phyloP scores from a whole-genome alignment of 2,888 invertebrate species.

The Hemithea aestivaria region DNA sequence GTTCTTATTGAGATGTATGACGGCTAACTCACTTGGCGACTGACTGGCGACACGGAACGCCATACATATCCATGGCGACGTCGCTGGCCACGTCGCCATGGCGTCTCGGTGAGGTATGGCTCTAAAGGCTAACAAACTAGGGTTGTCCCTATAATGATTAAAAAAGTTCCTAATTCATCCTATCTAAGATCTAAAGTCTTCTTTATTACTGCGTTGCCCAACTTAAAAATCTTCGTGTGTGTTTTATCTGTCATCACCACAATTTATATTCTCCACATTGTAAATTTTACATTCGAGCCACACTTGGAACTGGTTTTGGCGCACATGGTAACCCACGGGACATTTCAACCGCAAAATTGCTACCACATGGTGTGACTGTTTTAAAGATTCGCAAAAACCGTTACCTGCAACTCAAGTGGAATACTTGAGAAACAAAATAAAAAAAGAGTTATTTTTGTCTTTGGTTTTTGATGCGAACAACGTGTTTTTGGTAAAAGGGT shows the following conservation, averaged over 20 bases:
- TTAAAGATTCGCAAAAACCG: conserved; percentile 30
- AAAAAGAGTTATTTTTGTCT: conserved; percentile 10
- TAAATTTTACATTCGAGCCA: conserved; percentile 14
- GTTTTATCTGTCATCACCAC: conserved; percentile 24
- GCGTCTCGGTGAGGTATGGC: no score
- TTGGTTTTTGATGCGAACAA: background rate
- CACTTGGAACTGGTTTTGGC: conserved; percentile 23
- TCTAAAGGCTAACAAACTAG: no score
- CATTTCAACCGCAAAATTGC: conserved; percentile 47
- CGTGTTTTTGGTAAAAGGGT: no score
- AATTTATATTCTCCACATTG: conserved; percentile 21
- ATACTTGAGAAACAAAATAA: conserved; percentile 22
- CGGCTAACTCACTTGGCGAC: no score
- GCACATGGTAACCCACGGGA: conserved; percentile 44
- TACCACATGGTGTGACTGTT: conserved; percentile 42
- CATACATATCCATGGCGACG: no score
- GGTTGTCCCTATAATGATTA: no score
- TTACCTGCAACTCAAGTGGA: conserved; percentile 46
- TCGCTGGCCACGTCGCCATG: no score
- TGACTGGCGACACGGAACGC: no score
- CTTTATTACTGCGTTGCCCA: no score
- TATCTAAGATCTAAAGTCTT: no score
- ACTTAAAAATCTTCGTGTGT: conserved; percentile 18
- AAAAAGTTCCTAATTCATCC: no score
- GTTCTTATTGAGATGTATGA: no score